Conservation (phyloP, 2,113 vertebrate species). For the Mustelus asterias region DNA sequence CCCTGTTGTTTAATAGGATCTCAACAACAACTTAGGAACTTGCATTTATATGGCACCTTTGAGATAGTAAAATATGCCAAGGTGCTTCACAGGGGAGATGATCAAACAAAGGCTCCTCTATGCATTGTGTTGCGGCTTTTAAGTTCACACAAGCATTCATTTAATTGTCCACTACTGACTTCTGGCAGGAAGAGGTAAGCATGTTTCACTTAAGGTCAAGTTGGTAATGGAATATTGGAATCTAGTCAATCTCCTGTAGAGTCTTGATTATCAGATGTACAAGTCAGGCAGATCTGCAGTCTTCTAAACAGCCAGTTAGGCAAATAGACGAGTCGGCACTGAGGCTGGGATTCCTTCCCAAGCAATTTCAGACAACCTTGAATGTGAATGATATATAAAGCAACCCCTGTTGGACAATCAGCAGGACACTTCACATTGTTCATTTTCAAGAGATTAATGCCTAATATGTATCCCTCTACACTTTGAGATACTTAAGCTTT, state of each 20-base stretch:
- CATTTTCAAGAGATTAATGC: neutral
- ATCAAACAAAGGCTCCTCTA: neutral
- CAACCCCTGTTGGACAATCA: neutral
- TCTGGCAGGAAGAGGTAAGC: neutral
- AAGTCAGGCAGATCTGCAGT: neutral
- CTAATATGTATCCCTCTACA: neutral
- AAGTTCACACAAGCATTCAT: neutral
- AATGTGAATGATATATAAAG: neutral
- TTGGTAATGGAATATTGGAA: conserved; percentile 30
- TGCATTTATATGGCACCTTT: neutral
- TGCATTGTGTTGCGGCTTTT: neutral
- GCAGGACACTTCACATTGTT: neutral
- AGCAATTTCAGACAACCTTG: conserved; percentile 20
- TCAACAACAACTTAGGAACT: neutral
- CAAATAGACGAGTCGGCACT: neutral
- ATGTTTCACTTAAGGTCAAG: conserved; percentile 9
- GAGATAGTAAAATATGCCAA: neutral
- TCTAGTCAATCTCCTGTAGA: conserved; percentile 13
- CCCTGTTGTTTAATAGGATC: neutral
- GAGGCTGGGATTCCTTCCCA: neutral
- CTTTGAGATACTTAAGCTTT: neutral
- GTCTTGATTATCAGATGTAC: neutral
- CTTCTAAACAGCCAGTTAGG: neutral
- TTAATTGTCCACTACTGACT: neutral
- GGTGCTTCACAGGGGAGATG: neutral